Evolutionary conservation across 2,797 vertebrate species (phyloP).

Genomic region (Urophycis tenuis): DNA sequence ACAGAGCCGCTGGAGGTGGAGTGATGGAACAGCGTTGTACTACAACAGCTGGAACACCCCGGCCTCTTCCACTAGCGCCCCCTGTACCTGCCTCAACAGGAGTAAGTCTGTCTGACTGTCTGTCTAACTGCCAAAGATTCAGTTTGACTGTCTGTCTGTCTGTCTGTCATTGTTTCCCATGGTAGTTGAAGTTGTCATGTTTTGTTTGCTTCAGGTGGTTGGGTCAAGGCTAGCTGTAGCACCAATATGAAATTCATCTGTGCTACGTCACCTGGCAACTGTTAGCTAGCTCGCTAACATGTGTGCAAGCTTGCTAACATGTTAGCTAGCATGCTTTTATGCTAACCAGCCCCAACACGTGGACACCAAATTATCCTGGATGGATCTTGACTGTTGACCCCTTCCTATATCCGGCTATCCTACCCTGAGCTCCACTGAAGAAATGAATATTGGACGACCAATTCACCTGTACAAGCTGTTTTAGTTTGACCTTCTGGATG

Average conservation of each 20-base stretch:
- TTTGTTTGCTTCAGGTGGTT: background rate
- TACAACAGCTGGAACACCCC: background rate
- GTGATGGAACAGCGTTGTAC: background rate
- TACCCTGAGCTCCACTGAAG: background rate
- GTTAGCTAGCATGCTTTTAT: background rate
- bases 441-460: too few relatives aligned
- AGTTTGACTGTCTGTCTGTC: background rate
- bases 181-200: background rate
- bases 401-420: too few relatives aligned
- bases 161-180: background rate
- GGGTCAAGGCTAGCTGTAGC: background rate
- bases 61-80: background rate
- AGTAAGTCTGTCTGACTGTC: too few relatives aligned
- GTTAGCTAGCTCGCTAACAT: slow-evolving; percentile 6
- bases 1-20: background rate
- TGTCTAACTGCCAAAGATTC: too few relatives aligned
- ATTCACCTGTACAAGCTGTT: too few relatives aligned
- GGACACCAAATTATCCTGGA: background rate
- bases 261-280: background rate
- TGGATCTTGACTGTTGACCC: background rate
- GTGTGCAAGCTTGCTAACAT: too few relatives aligned
- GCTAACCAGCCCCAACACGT: background rate
- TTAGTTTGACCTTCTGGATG: background rate
- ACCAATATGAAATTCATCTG: background rate
- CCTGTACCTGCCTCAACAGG: background rate